phyloP scores from a whole-genome alignment of 1,140 invertebrate genomes.

The Procambarus clarkii region DNA sequence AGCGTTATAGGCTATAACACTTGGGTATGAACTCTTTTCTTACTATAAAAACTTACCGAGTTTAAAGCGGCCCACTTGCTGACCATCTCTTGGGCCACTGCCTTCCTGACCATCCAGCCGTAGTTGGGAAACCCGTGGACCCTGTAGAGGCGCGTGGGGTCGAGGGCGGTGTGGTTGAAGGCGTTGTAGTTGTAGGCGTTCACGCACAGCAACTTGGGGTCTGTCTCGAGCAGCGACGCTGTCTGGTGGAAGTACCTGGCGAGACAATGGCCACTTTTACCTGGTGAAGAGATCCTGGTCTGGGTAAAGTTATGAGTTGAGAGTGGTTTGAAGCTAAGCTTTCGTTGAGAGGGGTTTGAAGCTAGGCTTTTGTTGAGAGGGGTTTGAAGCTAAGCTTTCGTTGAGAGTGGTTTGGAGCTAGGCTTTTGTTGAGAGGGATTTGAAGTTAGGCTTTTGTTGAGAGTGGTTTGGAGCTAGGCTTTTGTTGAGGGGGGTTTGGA shows the following conservation, averaged over 20 bases:
- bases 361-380: too few species aligned
- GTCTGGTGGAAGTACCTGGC: constrained; percentile 71
- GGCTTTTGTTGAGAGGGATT: too few species aligned
- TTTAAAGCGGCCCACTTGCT: constrained; percentile 49
- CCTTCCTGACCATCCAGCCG: constrained; percentile 67
- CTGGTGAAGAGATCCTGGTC: background rate
- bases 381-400: too few species aligned
- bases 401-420: too few species aligned
- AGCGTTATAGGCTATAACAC: too few species aligned
- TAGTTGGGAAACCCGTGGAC: constrained; percentile 61
- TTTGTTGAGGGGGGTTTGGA: too few species aligned
- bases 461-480: too few species aligned
- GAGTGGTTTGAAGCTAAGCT: too few species aligned
- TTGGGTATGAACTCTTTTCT: background rate
- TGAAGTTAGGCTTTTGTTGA: too few species aligned
- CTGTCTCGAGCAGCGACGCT: constrained; percentile 44
- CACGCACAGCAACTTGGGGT: constrained; percentile 46
- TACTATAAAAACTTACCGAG: constrained; percentile 7
- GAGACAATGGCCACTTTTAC: background rate
- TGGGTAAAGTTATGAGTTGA: too few species aligned
- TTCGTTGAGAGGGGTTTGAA: too few species aligned
- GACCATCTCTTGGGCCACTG: constrained; percentile 48
- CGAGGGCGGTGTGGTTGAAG: constrained; percentile 60
- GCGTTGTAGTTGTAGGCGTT: constrained; percentile 71
- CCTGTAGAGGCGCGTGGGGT: constrained; percentile 58